phyloP scores from a whole-genome alignment of 1,140 invertebrate species.

The Hesperophylax magnus region DNA sequence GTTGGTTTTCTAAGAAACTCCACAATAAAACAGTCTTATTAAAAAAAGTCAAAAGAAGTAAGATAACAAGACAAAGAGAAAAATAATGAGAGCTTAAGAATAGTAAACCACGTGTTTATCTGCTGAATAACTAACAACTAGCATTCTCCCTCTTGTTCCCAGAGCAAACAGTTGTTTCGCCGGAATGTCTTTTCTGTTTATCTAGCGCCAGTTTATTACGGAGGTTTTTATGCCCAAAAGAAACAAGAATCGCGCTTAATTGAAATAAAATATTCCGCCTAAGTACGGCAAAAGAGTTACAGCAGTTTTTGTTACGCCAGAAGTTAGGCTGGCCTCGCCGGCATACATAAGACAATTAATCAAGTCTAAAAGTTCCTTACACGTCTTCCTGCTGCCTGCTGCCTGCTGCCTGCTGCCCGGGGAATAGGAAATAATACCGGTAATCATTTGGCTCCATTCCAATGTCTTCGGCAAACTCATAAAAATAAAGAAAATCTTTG shows the following conservation, averaged over 20 bases:
- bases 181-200: too few species aligned
- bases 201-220: too few species aligned
- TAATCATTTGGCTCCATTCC: slow-evolving; percentile 33
- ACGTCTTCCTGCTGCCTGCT: background rate
- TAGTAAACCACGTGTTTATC: too few species aligned
- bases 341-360: slow-evolving; percentile 35
- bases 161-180: too few species aligned
- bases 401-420: background rate
- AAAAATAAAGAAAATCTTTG: slow-evolving; percentile 39
- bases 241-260: background rate
- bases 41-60: too few species aligned
- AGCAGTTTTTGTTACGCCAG: slow-evolving; percentile 5
- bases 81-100: too few species aligned
- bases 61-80: too few species aligned
- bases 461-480: slow-evolving; percentile 37
- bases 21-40: too few species aligned
- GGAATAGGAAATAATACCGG: slow-evolving; percentile 10
- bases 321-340: slow-evolving; percentile 11
- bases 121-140: too few species aligned
- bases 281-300: slow-evolving; percentile 8
- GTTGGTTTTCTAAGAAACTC: too few species aligned
- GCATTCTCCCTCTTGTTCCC: too few species aligned
- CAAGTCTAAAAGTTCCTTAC: slow-evolving; percentile 17
- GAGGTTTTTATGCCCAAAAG: too few species aligned
- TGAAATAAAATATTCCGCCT: slow-evolving; percentile 26